These are phyloP conservation scores for Heliconius congener DNA, from an alignment of 1,140 invertebrate species.

Conservation along the genomic window DNA sequence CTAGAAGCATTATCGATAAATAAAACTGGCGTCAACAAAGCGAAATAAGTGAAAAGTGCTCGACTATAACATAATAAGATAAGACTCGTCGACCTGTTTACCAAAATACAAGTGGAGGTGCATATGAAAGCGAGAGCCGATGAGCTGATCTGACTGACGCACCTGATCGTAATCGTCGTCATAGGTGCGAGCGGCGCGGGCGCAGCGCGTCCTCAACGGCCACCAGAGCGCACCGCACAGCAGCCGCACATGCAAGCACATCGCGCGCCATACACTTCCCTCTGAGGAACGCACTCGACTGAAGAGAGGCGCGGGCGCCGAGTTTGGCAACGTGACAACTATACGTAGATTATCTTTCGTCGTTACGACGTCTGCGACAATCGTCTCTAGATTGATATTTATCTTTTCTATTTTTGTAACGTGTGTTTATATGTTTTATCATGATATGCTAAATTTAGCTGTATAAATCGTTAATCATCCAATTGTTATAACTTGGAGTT, in stretches of 20 bases:
- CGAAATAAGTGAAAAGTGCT: conserved; percentile 68
- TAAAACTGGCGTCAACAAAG: conserved; percentile 56
- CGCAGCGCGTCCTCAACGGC: conserved; percentile 73
- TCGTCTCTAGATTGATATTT: conserved; percentile 33
- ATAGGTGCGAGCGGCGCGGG: conserved; percentile 62
- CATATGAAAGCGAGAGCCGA: conserved; percentile 51
- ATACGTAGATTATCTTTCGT: conserved; percentile 67
- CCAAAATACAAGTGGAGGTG: conserved; percentile 65
- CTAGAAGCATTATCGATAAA: conserved; percentile 64
- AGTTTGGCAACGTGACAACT: conserved; percentile 76
- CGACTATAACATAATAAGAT: conserved; percentile 48
- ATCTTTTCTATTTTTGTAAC: conserved; percentile 31
- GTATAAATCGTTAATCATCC: too few species aligned
- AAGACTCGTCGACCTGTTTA: conserved; percentile 46
- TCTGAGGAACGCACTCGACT: conserved; percentile 75
- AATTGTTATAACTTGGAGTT: neutral
- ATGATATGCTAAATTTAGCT: neutral
- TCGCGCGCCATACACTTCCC: conserved; percentile 76
- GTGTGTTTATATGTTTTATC: conserved; percentile 27
- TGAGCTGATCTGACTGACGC: conserved; percentile 61
- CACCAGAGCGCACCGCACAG: conserved; percentile 77
- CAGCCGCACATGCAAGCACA: conserved; percentile 76
- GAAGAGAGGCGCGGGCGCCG: conserved; percentile 69
- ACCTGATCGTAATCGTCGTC: conserved; percentile 79
- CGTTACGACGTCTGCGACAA: conserved; percentile 55